Conservation (phyloP, 2,797 vertebrate species). For the Coilia nasus region DNA sequence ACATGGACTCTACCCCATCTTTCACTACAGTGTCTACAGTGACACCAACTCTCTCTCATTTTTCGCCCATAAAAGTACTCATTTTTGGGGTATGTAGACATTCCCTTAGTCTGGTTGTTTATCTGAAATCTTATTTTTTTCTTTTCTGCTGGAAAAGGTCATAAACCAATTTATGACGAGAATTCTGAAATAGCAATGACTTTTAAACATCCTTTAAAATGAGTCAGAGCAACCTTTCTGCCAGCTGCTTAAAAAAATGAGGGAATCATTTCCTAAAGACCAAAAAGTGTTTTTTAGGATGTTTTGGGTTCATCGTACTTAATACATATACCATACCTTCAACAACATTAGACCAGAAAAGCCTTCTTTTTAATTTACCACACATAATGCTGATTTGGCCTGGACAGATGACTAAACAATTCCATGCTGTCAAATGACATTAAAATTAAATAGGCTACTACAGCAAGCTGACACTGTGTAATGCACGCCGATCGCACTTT, state of each 20-base stretch:
- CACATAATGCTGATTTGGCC: not conserved
- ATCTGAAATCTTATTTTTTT: not conserved
- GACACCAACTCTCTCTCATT: not conserved
- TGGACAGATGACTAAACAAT: not conserved
- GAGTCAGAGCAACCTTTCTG: not conserved
- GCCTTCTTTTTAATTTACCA: not conserved
- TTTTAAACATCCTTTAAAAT: not conserved
- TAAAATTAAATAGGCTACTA: not conserved
- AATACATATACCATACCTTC: not conserved
- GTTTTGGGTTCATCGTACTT: no score
- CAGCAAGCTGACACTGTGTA: no score
- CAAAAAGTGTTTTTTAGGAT: not conserved
- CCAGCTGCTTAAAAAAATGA: not conserved
- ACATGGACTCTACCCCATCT: not conserved
- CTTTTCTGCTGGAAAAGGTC: not conserved
- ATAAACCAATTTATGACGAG: not conserved
- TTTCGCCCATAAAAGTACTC: not conserved
- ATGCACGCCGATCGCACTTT: no score
- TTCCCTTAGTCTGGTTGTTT: not conserved
- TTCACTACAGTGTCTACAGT: not conserved
- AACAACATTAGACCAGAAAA: not conserved
- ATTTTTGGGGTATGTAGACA: not conserved
- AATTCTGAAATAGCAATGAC: not conserved
- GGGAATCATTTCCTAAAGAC: not conserved
- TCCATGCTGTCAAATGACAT: not conserved